Evolutionary conservation across 1,140 invertebrate species (phyloP).

Genomic region (Paralvinella palmiformis): DNA sequence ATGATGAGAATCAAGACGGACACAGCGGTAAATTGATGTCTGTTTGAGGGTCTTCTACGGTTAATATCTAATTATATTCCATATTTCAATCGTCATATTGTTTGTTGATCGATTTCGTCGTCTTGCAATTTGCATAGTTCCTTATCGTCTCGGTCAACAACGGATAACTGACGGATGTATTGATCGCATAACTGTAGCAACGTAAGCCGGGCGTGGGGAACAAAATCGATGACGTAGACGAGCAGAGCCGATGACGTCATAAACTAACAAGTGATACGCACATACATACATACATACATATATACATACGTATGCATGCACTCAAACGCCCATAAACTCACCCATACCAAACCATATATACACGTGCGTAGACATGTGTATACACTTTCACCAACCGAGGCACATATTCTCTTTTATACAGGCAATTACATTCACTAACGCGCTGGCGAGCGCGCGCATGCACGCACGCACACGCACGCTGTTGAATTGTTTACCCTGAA

Average conservation of each 20-base stretch:
- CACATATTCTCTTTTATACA: slow-evolving; percentile 7
- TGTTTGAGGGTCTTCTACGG: too few species aligned
- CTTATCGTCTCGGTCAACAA: neutral
- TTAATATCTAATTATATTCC: too few species aligned
- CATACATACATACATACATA: neutral
- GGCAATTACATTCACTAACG: slow-evolving; percentile 9
- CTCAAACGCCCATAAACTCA: neutral
- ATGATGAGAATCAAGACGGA: too few species aligned
- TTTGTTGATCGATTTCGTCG: neutral
- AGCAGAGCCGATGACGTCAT: too few species aligned
- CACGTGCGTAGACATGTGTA: neutral
- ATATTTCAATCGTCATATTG: too few species aligned
- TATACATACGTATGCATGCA: neutral
- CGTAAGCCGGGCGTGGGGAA: neutral
- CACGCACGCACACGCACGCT: slow-evolving; percentile 8
- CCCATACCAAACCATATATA: neutral
- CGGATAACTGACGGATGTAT: neutral
- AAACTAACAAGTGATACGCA: too few species aligned
- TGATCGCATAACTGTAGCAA: neutral
- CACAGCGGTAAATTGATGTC: too few species aligned
- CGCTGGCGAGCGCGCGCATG: neutral
- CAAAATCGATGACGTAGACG: too few species aligned
- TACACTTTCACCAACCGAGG: neutral
- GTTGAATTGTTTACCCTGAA: neutral
- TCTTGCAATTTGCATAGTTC: neutral